phyloP scores from a whole-genome alignment of 2,113 vertebrate genomes.

The Ptyas mucosa region DNA sequence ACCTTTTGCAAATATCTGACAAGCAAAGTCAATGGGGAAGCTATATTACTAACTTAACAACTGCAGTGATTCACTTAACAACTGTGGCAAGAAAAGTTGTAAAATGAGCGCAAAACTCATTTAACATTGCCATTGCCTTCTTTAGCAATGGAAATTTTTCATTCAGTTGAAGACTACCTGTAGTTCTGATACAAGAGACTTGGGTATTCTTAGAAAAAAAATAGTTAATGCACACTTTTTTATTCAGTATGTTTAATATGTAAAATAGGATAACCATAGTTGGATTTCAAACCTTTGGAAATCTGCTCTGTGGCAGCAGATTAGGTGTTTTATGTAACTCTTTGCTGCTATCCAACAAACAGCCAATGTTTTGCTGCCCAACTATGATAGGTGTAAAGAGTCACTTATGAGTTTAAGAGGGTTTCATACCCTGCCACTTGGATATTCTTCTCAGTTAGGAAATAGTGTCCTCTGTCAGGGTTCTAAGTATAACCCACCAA shows the following conservation, averaged over 20 bases:
- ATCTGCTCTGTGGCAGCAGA: not conserved
- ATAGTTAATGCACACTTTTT: not conserved
- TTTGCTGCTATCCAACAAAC: not conserved
- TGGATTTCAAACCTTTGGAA: not conserved
- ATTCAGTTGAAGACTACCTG: too few species aligned
- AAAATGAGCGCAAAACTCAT: not conserved
- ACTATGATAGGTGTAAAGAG: not conserved
- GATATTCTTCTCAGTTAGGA: not conserved
- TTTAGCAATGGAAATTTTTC: too few species aligned
- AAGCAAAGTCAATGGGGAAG: not conserved
- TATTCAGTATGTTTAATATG: not conserved
- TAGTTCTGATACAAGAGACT: not conserved
- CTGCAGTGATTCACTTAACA: not conserved
- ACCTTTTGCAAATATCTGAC: not conserved
- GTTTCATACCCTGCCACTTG: not conserved
- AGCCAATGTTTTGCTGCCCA: not conserved
- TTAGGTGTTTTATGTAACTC: not conserved
- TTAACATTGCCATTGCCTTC: too few species aligned
- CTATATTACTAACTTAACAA: not conserved
- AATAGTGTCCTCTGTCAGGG: not conserved
- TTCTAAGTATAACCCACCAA: too few species aligned
- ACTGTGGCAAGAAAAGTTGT: not conserved
- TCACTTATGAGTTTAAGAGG: not conserved
- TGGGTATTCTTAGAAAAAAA: not conserved
- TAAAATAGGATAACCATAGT: not conserved